Evolutionary conservation across 2,113 vertebrate genomes (phyloP), one percentile per base, ranked within the genome.

Genomic region (Campylorhamphus procurvoides): DNA sequence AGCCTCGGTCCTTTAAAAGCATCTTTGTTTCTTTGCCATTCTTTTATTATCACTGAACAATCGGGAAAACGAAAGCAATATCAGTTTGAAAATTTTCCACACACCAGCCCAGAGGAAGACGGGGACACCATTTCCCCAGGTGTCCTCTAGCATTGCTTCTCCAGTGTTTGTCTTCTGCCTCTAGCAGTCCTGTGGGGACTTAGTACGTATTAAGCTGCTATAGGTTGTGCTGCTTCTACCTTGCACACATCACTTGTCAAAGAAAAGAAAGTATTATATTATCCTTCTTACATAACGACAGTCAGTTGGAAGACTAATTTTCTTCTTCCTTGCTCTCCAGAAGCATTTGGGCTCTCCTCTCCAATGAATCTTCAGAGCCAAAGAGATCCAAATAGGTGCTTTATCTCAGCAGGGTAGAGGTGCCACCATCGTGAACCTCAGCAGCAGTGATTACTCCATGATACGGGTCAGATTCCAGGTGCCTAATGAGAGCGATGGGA

Each of bases 291-390:
- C 14, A 40, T 78, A 93, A 92, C 60, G 47, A 78, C 75, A 83
- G 72, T 40, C 72, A 46, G 22, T 68, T 87, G 50, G 81, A 95
- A 93, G 64, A 72, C n/a, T 88, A 72, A 90, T 95, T 94, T 95
- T 77, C 72, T 94, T 95, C 87, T 71, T 84, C 68, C 79, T 50
- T 1, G 0, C 72, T 77, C 82, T 88, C 60, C 68, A 89, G 83
- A 95, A 93, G 75, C 68, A 88, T 68, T 94, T 76, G 86, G 90
- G 62, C n/a, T 95, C 62, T 91, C 49, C 66, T 96, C 66, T 93
- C 47, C 53, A 56, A 49, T 82, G 84, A 89, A 81, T 93, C 86
- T 90, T 94, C 90, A 95, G 89, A 93, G 83, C 66, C 86, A 76
- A 68, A 84, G 76, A 92, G 73, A 74, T 90, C 90, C 92, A 87